Evolutionary conservation across 2,888 invertebrate species (phyloP), one percentile per base, ranked within the genome.

Genomic region (Caenorhabditis sulstoni): DNA sequence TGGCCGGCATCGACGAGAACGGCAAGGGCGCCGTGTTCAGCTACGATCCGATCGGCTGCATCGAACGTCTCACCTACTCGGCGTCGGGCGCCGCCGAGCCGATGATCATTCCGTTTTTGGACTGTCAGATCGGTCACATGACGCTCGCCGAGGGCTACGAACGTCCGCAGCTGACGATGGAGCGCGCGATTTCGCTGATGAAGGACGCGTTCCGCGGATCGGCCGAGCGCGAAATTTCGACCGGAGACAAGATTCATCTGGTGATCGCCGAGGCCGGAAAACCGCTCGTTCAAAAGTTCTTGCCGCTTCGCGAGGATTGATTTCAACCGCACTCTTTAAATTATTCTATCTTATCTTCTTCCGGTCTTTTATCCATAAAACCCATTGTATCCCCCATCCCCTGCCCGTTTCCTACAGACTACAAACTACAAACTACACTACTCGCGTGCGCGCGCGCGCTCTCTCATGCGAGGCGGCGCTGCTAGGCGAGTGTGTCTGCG

Each of bases 11-110:
- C 65, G 97, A 98, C 91, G 93, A 93, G 37, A 94, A 97, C 81
- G 98, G 93, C 3, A 95, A 95, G 90, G 99, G 99, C 9, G 95
- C 95, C 86, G 94, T 99, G 8, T 99, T 94, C 92, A 95, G 95
- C 89, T 99, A 97, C 91, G 99, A 99, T 91, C 98, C 98, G 0
- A 95, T 99, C 83, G 99, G 99, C 0, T 96, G 96, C 89, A 95
- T 95, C 88, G 97, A 97, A 91, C 93, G 94, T 75, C 93, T 94
- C 0, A 93, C 92, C 12, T 98, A 94, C 91, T 93, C 94, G 83
- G 96, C 97, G 12, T 95, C 95, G 0, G 99, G 99, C 35, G 95
- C 96, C 1, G 95, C 97, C 0, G 91, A 91, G 62, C 88, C 92
- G 29, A 91, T 97, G 88, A 92, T 99, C 81, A 97, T 97, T 90